These are phyloP conservation scores for Plestiodon gilberti DNA, from an alignment of 2,113 vertebrate species.

Conservation along the genomic window DNA sequence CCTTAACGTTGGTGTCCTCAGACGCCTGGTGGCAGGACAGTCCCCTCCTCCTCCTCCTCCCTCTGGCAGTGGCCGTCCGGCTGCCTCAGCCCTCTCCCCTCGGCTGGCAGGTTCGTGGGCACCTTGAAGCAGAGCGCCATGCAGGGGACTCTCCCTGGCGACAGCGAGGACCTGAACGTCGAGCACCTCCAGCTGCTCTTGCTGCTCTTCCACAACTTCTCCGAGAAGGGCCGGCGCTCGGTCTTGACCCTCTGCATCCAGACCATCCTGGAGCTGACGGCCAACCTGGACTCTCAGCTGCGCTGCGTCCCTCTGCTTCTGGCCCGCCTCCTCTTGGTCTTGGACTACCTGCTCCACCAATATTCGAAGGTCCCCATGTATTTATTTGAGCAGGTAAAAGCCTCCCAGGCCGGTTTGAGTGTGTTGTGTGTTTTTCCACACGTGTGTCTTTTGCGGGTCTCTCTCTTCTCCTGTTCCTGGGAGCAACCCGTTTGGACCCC, in stretches of 20 bases:
- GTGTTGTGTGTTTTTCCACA: no score
- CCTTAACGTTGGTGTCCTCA: no score
- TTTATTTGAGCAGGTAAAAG: conserved; percentile 92
- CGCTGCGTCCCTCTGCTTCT: conserved; percentile 87
- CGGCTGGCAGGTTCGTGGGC: conserved; percentile 85
- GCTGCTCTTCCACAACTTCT: conserved; percentile 96
- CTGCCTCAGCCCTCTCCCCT: neutral
- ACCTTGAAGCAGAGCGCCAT: conserved; percentile 92
- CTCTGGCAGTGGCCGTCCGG: no score
- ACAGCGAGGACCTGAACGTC: conserved; percentile 92
- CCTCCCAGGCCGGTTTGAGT: no score
- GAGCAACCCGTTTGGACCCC: no score
- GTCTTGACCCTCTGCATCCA: conserved; percentile 88
- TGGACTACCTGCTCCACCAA: conserved; percentile 95
- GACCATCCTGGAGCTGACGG: conserved; percentile 88
- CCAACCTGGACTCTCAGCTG: conserved; percentile 85
- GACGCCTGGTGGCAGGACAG: no score
- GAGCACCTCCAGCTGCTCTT: conserved; percentile 97
- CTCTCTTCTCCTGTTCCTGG: no score
- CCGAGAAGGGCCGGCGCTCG: conserved; percentile 84
- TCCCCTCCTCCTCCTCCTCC: no score
- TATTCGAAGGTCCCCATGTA: conserved; percentile 92
- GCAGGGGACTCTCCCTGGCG: conserved; percentile 85
- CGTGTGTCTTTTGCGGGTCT: no score
- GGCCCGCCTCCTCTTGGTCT: conserved; percentile 90